Evolutionary conservation across 2,888 invertebrate species (phyloP), one percentile per base, ranked within the genome.

Genomic region (Idaea aversata): DNA sequence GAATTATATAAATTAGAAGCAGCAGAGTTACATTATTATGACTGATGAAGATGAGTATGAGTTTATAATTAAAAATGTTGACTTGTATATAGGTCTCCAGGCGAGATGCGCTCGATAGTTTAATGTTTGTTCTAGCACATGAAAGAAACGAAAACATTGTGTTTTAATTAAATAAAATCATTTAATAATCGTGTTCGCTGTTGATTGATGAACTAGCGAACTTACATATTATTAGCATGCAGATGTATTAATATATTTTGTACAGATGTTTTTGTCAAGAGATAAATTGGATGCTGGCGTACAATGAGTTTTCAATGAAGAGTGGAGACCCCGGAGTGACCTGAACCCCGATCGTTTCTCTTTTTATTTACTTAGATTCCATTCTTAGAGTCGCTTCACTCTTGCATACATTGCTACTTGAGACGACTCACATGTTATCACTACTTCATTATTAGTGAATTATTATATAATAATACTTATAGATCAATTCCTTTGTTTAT

Each of bases 161-260:
- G 93, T 93, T 92, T 88, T 89, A 88, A 25, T 25, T 2, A 25
- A 47, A 47, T 47, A 47, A 91, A 92, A 92, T 91, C 91, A 89
- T 92, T 91, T 91, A 91, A 88, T 91, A 90, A 91, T 90, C 90
- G 90, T 91, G 90, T 90, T 87, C 88, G 91, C 91, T 91, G 88
- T 91, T 90, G 91, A 90, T 78, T 89, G 90, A 90, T 78, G 90
- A 90, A 85, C 91, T 92, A 91, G 92, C 90, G 91, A 67, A 74
- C 73, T 91, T 93, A 91, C 92, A 93, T 91, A 91, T 92, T 88
- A 71, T 91, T 92, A 93, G 93, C 92, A 90, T 91, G 92, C 93
- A 93, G 93, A 93, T 93, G 93, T 93, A 92, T 93, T 92, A 91
- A 93, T 93, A 93, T 93, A 93, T 93, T 93, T 93, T 93, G 93